Evolutionary conservation across 1,140 invertebrate genomes (phyloP).

Genomic region (Lepidostoma basale): DNA sequence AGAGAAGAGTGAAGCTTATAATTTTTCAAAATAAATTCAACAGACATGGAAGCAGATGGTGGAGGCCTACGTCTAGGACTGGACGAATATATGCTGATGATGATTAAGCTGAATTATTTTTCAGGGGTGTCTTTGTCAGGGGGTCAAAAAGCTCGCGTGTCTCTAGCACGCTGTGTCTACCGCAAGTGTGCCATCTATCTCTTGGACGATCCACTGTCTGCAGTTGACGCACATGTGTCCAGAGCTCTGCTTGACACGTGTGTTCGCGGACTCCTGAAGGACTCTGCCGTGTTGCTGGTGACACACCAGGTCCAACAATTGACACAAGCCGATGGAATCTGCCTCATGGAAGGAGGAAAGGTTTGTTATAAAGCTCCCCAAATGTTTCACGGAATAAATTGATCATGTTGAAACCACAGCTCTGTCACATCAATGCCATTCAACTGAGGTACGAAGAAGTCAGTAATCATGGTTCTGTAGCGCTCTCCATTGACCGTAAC

Average conservation of each 20-base stretch:
- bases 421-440: too few relatives aligned
- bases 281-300: constrained; percentile 61
- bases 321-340: constrained; percentile 60
- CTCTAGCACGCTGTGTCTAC: constrained; percentile 72
- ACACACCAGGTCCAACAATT: constrained; percentile 72
- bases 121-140: constrained; percentile 61
- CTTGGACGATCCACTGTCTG: constrained; percentile 67
- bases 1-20: too few relatives aligned
- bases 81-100: too few relatives aligned
- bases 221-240: constrained; percentile 65
- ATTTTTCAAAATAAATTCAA: too few relatives aligned
- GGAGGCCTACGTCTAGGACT: too few relatives aligned
- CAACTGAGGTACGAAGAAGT: too few relatives aligned
- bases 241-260: constrained; percentile 48
- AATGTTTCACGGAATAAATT: too few relatives aligned
- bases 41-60: too few relatives aligned
- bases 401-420: too few relatives aligned
- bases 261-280: constrained; percentile 51
- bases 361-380: too few relatives aligned
- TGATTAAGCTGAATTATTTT: background rate
- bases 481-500: too few relatives aligned
- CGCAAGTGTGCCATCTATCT: constrained; percentile 67
- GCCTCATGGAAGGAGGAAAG: constrained; percentile 57
- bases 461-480: too few relatives aligned
- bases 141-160: constrained; percentile 68